A percentile compares a stretch with the other conserved stretches of the same genome.
Evolutionary conservation across 2,797 vertebrate genomes (phyloP).

Genomic region (Gila robusta): DNA sequence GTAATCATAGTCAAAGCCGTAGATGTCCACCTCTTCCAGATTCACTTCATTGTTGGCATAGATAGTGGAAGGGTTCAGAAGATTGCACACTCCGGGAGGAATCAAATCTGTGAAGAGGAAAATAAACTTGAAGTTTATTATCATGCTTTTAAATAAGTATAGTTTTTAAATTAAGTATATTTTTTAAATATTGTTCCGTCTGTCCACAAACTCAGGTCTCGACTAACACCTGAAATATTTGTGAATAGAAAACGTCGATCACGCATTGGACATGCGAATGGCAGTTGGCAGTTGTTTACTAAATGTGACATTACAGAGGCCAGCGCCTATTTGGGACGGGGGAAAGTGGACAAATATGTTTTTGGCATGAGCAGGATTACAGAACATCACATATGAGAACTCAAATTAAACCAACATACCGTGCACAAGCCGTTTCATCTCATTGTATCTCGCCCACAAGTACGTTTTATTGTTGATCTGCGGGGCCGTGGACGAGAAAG

Average conservation of each 20-base stretch:
- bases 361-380: not conserved
- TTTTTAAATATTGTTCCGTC: not conserved
- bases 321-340: not conserved
- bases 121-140: not conserved
- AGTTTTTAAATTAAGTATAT: too few species aligned
- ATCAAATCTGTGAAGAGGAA: constrained; percentile 78
- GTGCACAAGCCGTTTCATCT: constrained; percentile 69
- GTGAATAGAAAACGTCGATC: not conserved
- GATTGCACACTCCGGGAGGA: constrained; percentile 84
- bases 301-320: not conserved
- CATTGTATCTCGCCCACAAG: constrained; percentile 69
- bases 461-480: constrained; percentile 64
- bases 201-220: not conserved
- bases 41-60: constrained; percentile 88
- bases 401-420: constrained; percentile 60
- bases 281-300: constrained; percentile 40
- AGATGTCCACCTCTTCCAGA: constrained; percentile 85
- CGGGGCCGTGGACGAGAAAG: constrained; percentile 63
- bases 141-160: not conserved
- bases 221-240: not conserved
- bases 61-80: constrained; percentile 82
- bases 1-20: constrained; percentile 90
- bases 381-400: not conserved
- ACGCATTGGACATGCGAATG: not conserved
- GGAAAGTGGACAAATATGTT: not conserved